Base-by-base conservation (phyloP, 1,140 invertebrate genomes). In the Batillaria attramentaria region DNA sequence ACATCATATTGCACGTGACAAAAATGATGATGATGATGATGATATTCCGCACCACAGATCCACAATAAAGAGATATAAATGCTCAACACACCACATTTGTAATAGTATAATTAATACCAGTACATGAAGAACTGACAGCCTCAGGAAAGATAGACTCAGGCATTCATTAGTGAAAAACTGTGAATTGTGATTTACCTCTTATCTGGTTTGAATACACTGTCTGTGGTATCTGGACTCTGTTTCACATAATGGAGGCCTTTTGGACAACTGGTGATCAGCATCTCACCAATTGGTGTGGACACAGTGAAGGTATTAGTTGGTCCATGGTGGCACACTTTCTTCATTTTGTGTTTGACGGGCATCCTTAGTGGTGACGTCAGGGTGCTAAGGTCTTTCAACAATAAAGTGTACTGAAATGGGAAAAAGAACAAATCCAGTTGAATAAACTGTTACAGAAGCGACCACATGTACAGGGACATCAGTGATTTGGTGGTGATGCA, bases 191-290 rank as follows among this genome's bases (percentile, higher is more conserved):
- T 54, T 80, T 84, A 88, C 87, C 84, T 73, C 74, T 72, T 72
- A 46, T 86, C 77, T 76, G 87, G 88, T 72, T 65, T 65, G 76
- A 90, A 89, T 42, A 81, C 84, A 33, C 79, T 80, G 84, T 88
- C 87, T 78, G 78, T 85, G 28, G 84, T 76, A 41, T 54, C 78
- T 43, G 80, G 81, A 35, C 80, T 66, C 62, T 86, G 84, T 35
- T 75, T 66, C 3, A 90, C 46, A 35, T 81, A 84, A 79, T 89
- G 88, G 10, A 89, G 60, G 39, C 89, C 89, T 72, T 84, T 87
- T 16, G 85, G 84, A 82, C 89, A 90, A 79, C 85, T 84, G 13
- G 83, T 75, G 3, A 88, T 72, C 37, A 79, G 75, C 41, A 89
- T 81, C 42, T 86, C 82, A 31, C 89, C 89, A 46, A 90, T 84